Percentiles rank a stretch among this genome's conserved stretches.
Evolutionary conservation across 2,113 vertebrate species (phyloP).

Genomic region (Xenopus tropicalis): UCB_Xtro_10.0 CM004447.2:80854501-80855000

Average conservation of each 20-base stretch:
- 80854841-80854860: background rate
- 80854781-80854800: slow-evolving; percentile 40
- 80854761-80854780: slow-evolving; percentile 46
- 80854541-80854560: no score
- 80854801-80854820: slow-evolving; percentile 47
- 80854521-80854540: no score
- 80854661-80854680: slow-evolving; percentile 50
- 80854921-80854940: no score
- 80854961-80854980: no score
- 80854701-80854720: slow-evolving; percentile 46
- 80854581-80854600: slow-evolving; percentile 18
- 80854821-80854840: slow-evolving; percentile 19
- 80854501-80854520: no score
- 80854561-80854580: no score
- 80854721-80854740: slow-evolving; percentile 51
- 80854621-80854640: slow-evolving; percentile 13
- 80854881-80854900: background rate
- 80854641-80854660: slow-evolving; percentile 47
- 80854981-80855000: no score
- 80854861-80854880: background rate
- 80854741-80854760: slow-evolving; percentile 58
- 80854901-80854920: no score
- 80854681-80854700: slow-evolving; percentile 48
- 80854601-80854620: slow-evolving; percentile 46
- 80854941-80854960: no score